phyloP scores from a whole-genome alignment of 2,113 vertebrate genomes.

The Sardina pilchardus region DNA sequence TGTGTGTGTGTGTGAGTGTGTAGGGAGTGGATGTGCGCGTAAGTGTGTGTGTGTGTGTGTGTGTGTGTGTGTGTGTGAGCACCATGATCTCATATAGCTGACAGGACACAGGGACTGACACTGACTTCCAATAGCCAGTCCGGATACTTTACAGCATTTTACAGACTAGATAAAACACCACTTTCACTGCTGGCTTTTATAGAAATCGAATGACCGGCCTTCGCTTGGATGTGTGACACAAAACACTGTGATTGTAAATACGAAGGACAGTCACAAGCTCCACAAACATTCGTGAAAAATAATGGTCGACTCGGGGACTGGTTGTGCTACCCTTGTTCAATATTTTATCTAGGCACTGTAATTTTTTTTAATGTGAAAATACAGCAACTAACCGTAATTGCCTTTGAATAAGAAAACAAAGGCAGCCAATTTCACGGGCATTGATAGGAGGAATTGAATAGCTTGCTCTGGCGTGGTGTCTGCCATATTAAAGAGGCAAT shows the following conservation, averaged over 20 bases:
- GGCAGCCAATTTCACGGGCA: conserved; percentile 33
- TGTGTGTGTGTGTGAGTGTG: not conserved
- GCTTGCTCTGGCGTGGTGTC: not conserved
- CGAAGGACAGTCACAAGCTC: conserved; percentile 1
- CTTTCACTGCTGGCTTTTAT: not conserved
- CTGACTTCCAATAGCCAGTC: not conserved
- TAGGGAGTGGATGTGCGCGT: no score
- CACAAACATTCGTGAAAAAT: not conserved
- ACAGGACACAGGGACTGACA: not conserved
- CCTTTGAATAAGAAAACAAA: conserved; percentile 25
- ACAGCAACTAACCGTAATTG: conserved; percentile 4
- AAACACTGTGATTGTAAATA: not conserved
- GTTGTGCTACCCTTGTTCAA: not conserved
- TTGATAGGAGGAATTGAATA: conserved; percentile 30
- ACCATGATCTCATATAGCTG: not conserved
- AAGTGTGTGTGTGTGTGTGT: not conserved
- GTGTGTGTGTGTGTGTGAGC: not conserved
- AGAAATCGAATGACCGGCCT: not conserved
- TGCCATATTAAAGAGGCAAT: conserved; percentile 24
- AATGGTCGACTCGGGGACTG: not conserved
- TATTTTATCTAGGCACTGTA: not conserved
- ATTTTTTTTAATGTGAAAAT: conserved; percentile 2
- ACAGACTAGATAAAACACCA: not conserved
- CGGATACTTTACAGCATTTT: not conserved
- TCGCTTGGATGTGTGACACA: not conserved